Percentiles rank a stretch among this genome's conserved stretches.
Evolutionary conservation across 2,797 vertebrate genomes (phyloP).

Genomic region (Hoplostethus atlanticus): DNA sequence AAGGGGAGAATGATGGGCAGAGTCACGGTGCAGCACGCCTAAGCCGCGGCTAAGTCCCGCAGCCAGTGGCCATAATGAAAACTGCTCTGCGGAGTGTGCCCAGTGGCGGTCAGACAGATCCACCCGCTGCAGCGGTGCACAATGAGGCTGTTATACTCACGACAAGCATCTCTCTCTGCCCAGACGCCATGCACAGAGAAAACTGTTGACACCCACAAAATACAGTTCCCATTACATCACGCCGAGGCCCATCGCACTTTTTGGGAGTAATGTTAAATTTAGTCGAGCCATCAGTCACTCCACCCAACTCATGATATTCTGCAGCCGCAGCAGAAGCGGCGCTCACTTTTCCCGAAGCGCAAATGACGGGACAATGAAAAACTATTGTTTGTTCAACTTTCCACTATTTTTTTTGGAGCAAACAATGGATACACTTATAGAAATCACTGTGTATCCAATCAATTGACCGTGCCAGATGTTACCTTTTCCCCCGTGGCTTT

Average conservation of each 20-base stretch:
- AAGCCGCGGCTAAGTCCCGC: conserved; percentile 75
- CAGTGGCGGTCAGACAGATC: conserved; percentile 79
- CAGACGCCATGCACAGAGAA: conserved; percentile 77
- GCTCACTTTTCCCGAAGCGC: background rate
- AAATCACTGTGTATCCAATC: conserved; percentile 45
- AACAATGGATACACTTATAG: conserved; percentile 2
- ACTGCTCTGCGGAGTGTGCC: conserved; percentile 74
- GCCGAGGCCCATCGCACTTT: conserved; percentile 72
- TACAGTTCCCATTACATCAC: conserved; percentile 88
- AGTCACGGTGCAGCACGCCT: conserved; percentile 68
- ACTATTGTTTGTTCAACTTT: conserved; percentile 19
- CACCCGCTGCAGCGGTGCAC: conserved; percentile 76
- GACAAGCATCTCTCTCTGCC: conserved; percentile 78
- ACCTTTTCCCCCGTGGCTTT: conserved; percentile 35
- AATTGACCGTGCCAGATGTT: conserved; percentile 69
- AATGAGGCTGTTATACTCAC: conserved; percentile 85
- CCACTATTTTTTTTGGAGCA: conserved; percentile 15
- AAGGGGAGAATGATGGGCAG: conserved; percentile 62
- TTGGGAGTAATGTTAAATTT: conserved; percentile 81
- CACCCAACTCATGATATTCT: conserved; percentile 79
- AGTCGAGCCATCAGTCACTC: conserved; percentile 76
- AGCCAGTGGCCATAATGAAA: conserved; percentile 81
- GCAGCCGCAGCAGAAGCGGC: conserved; percentile 57
- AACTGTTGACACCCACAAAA: conserved; percentile 87
- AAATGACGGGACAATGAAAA: conserved; percentile 24